These are phyloP conservation scores for Aphodius sticticus DNA, from an alignment of 2,888 invertebrate species.

Conservation along the genomic window DNA sequence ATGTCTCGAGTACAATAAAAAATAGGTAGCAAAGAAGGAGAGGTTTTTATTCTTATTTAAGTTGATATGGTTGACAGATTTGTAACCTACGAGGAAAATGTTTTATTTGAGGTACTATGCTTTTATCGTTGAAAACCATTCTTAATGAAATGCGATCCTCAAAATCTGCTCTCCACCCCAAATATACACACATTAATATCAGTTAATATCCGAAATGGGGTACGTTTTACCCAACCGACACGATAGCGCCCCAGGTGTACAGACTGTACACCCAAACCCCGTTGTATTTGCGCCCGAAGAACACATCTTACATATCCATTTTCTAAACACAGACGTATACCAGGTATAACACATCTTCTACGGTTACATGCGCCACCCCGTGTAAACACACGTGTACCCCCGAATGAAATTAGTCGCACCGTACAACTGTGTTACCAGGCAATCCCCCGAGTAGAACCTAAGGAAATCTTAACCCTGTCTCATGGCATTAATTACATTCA, in stretches of 20 bases:
- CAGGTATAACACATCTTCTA: not conserved
- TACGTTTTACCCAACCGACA: not conserved
- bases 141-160: too few relatives aligned
- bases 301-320: conserved; percentile 19
- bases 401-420: conserved; percentile 15
- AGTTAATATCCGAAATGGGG: not conserved
- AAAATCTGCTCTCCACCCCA: too few relatives aligned
- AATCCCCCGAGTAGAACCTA: conserved; percentile 6
- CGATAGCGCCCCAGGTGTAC: conserved; percentile 16
- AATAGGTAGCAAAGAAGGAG: too few relatives aligned
- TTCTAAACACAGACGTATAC: conserved; percentile 18
- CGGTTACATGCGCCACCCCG: not conserved
- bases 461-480: conserved; percentile 13
- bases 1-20: too few relatives aligned
- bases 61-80: too few relatives aligned
- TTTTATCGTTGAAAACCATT: too few relatives aligned
- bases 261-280: conserved; percentile 14
- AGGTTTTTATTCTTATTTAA: too few relatives aligned
- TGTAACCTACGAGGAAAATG: too few relatives aligned
- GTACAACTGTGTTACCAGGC: not conserved
- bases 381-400: conserved; percentile 15
- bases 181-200: too few relatives aligned
- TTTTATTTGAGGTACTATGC: too few relatives aligned
- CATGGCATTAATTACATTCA: conserved; percentile 18
- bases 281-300: not conserved